Percentiles rank a stretch among this genome's conserved stretches.
Conservation (phyloP, 37 sponge, comb jelly and placozoan species). For the Ephydatia muelleri region DNA sequence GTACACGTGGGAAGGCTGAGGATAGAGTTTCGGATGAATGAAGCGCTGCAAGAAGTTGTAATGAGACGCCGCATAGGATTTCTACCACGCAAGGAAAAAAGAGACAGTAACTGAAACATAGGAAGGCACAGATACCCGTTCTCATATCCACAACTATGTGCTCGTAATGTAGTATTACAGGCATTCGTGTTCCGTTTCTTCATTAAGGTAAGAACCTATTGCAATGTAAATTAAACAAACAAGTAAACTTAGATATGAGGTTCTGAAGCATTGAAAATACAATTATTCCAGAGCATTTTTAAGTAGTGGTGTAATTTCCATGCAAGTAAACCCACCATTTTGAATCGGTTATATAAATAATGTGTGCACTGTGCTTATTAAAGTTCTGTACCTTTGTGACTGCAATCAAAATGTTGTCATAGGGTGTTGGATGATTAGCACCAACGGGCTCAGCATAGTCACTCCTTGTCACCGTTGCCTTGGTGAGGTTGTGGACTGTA, state of each 20-base stretch:
- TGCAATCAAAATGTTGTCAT: background rate
- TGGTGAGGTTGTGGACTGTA: background rate
- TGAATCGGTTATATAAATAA: too few relatives aligned
- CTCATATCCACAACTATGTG: too few relatives aligned
- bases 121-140: too few relatives aligned
- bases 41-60: background rate
- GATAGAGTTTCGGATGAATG: background rate
- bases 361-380: too few relatives aligned
- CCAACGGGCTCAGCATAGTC: background rate
- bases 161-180: background rate
- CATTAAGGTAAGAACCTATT: too few relatives aligned
- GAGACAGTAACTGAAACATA: background rate
- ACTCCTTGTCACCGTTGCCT: background rate
- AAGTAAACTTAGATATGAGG: too few relatives aligned
- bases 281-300: too few relatives aligned
- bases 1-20: background rate
- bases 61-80: background rate
- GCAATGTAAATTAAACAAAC: too few relatives aligned
- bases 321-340: too few relatives aligned
- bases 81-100: background rate
- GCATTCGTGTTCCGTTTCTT: too few relatives aligned
- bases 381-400: background rate
- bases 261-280: too few relatives aligned
- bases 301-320: too few relatives aligned
- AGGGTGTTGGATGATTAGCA: background rate